Evolutionary conservation across 2,888 invertebrate genomes (phyloP).

Genomic region (Amphiduros pacificus): DNA sequence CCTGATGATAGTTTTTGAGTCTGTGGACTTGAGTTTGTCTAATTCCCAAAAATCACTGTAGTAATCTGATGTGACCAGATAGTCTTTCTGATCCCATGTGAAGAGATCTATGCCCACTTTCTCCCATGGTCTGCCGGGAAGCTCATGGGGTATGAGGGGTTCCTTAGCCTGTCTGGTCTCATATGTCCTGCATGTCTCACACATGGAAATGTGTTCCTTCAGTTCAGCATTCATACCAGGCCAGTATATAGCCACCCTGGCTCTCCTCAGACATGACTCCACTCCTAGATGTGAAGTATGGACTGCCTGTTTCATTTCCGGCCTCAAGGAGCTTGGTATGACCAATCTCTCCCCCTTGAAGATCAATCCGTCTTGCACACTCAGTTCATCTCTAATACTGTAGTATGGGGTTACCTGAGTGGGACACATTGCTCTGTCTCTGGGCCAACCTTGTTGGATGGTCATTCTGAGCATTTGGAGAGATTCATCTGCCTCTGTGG

Average conservation of each 20-base stretch:
- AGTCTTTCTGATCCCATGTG: constrained; percentile 8
- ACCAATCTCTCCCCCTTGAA: constrained; percentile 18
- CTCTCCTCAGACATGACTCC: constrained; percentile 17
- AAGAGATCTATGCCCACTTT: constrained; percentile 21
- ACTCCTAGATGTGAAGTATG: constrained; percentile 22
- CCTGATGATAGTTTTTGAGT: constrained; percentile 4
- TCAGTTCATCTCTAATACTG: constrained; percentile 7
- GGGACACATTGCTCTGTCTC: background rate
- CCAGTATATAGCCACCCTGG: constrained; percentile 24
- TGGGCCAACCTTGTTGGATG: background rate
- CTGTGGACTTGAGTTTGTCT: constrained; percentile 1
- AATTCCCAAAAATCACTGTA: constrained; percentile 11
- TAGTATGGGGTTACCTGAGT: constrained; percentile 23
- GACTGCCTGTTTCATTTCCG: constrained; percentile 5
- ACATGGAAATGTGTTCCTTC: constrained; percentile 14
- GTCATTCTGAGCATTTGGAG: background rate
- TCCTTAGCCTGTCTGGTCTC: constrained; percentile 8
- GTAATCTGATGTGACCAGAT: constrained; percentile 21
- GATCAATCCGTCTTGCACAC: constrained; percentile 6
- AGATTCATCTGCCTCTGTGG: background rate
- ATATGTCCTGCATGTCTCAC: constrained; percentile 7
- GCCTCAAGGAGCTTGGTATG: constrained; percentile 13
- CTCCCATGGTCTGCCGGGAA: constrained; percentile 14
- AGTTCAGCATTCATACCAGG: constrained; percentile 26
- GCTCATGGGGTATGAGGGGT: constrained; percentile 20